phyloP scores from a whole-genome alignment of 2,797 vertebrate genomes.

The Moxostoma hubbsi region DNA sequence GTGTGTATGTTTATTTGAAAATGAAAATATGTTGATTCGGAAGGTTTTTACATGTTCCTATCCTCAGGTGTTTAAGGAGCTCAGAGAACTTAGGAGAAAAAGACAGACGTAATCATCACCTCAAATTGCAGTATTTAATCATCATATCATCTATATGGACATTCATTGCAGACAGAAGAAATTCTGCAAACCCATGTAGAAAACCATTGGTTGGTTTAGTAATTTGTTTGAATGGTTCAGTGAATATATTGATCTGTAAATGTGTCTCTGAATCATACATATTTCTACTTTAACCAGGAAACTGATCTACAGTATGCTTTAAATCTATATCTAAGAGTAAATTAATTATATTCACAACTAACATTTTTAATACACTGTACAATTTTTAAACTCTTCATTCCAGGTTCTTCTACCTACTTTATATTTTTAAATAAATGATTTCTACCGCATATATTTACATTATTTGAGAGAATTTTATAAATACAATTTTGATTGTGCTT shows the following conservation, averaged over 20 bases:
- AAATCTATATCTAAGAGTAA: no score
- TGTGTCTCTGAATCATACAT: background rate
- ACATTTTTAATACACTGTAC: no score
- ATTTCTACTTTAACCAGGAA: background rate
- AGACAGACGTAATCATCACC: background rate
- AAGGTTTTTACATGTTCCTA: background rate
- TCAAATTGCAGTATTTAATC: background rate
- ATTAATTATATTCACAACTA: no score
- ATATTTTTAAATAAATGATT: no score
- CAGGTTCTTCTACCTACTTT: no score
- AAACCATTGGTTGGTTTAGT: background rate
- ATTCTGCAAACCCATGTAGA: background rate
- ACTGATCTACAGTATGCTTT: background rate
- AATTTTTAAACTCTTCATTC: no score
- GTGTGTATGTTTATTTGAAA: background rate
- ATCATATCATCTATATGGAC: background rate
- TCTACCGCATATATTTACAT: no score
- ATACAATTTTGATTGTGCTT: no score
- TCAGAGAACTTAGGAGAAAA: conserved; percentile 4
- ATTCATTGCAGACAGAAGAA: background rate
- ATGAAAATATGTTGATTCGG: background rate
- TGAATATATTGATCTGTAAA: background rate
- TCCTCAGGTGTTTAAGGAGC: background rate
- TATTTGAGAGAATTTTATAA: no score
- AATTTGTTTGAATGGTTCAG: background rate